Evolutionary conservation across 2,888 invertebrate species (phyloP), one percentile per base, ranked within the genome.

Genomic region (Pandemis heparana): DNA sequence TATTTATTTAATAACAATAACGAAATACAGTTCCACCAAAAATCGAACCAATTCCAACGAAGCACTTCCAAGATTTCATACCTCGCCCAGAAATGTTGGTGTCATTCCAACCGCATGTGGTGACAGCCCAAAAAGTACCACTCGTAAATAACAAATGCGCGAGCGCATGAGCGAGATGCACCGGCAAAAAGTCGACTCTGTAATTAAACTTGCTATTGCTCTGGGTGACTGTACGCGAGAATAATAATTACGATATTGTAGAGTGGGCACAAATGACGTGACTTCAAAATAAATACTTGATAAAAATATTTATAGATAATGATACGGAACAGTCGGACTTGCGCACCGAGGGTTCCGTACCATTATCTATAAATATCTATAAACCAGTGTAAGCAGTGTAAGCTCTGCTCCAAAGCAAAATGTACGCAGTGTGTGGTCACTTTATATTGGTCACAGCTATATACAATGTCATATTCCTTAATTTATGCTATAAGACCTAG

Each of bases 61-160:
- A 77, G 63, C 46, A 43, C 64, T 75, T 75, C 76, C 71, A 75
- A 71, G 69, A 63, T 56, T 67, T 80, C 83, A 85, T 84, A 82
- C 79, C 79, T 80, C 82, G 78, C 81, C 80, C 81, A 83, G 80
- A 80, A 85, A 85, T 81, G 83, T 81, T 81, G 78, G 80, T 83
- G 81, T 83, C 83, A 82, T 80, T 77, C 79, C 79, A 63, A 9
- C 87, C 86, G 76, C 84, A 87, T 85, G 89, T 85, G 92, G 91
- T 83, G 88, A 86, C 89, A 86, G 79, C 84, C 88, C 83, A 89
- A 94, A 92, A 92, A 89, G 85, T 83, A 81, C 85, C 77, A 79
- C 82, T 89, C 89, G 88, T 89, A 92, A 89, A 92, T 92, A 92
- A 92, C 92, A 92, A 91, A 92, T 87, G 86, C 87, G 87, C 84